Evolutionary conservation across 2,888 invertebrate species (phyloP).

Genomic region (Zelleria hepariella): DNA sequence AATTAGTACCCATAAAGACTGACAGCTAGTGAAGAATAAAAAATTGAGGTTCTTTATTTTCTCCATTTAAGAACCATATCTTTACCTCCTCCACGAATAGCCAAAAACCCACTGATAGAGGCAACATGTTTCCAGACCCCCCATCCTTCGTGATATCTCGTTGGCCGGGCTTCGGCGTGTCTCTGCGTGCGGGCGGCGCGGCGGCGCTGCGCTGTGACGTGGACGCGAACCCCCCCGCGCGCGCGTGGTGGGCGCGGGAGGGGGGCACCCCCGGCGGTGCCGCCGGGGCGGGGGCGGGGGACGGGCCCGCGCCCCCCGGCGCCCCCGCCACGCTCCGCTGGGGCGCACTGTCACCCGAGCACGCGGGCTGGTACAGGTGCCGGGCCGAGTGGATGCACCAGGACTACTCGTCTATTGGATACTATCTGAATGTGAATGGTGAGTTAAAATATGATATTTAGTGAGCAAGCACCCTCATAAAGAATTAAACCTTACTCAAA

Average conservation of each 20-base stretch:
- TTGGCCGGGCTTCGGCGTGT: slow-evolving; percentile 93
- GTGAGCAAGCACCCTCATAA: too few relatives aligned
- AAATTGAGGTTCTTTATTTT: too few relatives aligned
- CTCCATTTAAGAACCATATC: too few relatives aligned
- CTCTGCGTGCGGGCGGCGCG: slow-evolving; percentile 88
- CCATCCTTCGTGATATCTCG: slow-evolving; percentile 94
- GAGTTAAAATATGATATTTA: too few relatives aligned
- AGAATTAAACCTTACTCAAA: too few relatives aligned
- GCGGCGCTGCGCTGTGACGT: slow-evolving; percentile 93
- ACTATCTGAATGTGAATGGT: slow-evolving; percentile 91
- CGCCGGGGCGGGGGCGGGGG: slow-evolving; percentile 26
- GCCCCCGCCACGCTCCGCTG: slow-evolving; percentile 84
- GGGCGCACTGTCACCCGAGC: slow-evolving; percentile 81
- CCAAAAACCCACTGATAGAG: too few relatives aligned
- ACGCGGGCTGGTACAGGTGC: slow-evolving; percentile 95
- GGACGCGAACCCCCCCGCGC: slow-evolving; percentile 91
- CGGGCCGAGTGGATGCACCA: slow-evolving; percentile 86
- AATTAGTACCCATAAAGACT: too few relatives aligned
- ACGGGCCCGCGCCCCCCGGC: background rate
- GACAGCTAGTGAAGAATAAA: too few relatives aligned
- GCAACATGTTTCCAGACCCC: slow-evolving; percentile 75
- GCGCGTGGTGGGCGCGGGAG: slow-evolving; percentile 85
- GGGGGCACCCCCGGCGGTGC: slow-evolving; percentile 48
- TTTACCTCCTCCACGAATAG: too few relatives aligned
- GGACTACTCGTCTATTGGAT: slow-evolving; percentile 90